phyloP scores from a whole-genome alignment of 2,113 vertebrate genomes.

The Trochalopteron elliotii region DNA sequence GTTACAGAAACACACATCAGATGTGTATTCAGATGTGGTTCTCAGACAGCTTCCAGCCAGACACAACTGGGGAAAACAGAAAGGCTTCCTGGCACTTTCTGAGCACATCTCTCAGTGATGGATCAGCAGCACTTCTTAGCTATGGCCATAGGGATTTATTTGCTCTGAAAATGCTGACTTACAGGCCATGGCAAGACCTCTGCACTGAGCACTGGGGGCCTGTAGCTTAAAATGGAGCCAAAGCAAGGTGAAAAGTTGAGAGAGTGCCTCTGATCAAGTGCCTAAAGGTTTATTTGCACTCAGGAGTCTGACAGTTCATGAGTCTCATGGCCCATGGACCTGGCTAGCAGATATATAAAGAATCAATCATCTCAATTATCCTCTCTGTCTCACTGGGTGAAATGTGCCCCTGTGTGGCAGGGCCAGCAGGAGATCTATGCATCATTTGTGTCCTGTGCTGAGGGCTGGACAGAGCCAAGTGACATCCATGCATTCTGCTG shows the following conservation, averaged over 20 bases:
- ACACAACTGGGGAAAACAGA: background rate
- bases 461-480: background rate
- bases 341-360: background rate
- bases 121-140: conserved; percentile 36
- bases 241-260: background rate
- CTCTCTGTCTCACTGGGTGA: background rate
- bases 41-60: background rate
- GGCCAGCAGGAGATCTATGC: background rate
- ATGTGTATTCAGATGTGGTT: background rate
- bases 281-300: background rate
- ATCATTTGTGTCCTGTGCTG: background rate
- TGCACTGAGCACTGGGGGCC: background rate
- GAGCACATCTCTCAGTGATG: background rate
- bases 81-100: background rate
- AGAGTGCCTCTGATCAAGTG: background rate
- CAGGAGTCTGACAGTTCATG: background rate
- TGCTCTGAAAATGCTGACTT: conserved; percentile 57
- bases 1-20: conserved; percentile 10
- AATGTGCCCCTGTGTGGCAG: background rate
- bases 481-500: background rate
- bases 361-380: background rate
- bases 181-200: background rate
- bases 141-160: conserved; percentile 5
- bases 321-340: background rate
- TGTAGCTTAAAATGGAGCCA: background rate